A percentile compares a stretch with the other conserved stretches of the same genome.
These are phyloP conservation scores for Iselma pallidipennis DNA, from an alignment of 2,888 invertebrate species.

Conservation along the genomic window DNA sequence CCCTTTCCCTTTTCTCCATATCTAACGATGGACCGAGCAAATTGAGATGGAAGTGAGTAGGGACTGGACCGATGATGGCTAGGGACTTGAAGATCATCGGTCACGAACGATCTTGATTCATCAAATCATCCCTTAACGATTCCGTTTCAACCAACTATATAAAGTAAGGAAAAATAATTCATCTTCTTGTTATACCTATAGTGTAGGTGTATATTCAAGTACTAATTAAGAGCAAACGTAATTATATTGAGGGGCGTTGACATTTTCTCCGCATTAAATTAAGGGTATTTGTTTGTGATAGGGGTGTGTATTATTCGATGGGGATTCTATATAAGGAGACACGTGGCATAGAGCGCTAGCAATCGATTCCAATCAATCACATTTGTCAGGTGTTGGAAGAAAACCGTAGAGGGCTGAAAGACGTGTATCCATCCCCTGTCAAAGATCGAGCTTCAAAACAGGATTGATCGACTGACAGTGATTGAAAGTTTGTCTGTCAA, in stretches of 20 bases:
- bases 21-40: conserved; percentile 27
- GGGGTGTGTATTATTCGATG: background rate
- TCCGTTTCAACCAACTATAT: background rate
- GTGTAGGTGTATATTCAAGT: too few species aligned
- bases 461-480: conserved; percentile 55
- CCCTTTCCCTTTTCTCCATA: conserved; percentile 5
- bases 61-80: conserved; percentile 23
- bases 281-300: too few species aligned
- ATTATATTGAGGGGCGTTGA: too few species aligned
- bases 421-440: conserved; percentile 36
- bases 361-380: conserved; percentile 54
- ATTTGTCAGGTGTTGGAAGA: conserved; percentile 51
- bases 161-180: background rate
- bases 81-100: conserved; percentile 26
- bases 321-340: conserved; percentile 12
- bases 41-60: conserved; percentile 36
- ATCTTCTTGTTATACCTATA: too few species aligned
- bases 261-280: too few species aligned
- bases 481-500: conserved; percentile 51
- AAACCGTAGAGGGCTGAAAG: conserved; percentile 17
- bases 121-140: background rate
- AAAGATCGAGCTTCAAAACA: conserved; percentile 50
- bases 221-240: too few species aligned
- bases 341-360: conserved; percentile 15
- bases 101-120: conserved; percentile 7